phyloP scores from a whole-genome alignment of 2,888 invertebrate genomes.

The Zygothrica quintamaculata region DNA sequence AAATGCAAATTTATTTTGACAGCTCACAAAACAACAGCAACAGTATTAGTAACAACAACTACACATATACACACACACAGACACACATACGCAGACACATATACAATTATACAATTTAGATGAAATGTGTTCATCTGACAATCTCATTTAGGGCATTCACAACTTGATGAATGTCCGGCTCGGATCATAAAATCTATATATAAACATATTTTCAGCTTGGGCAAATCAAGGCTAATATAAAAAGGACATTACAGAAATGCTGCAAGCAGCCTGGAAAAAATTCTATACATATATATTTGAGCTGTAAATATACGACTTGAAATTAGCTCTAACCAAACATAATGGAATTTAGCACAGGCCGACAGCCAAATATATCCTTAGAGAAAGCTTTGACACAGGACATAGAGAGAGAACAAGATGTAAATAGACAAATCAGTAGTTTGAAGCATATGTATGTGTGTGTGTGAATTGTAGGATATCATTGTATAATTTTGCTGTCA shows the following conservation, averaged over 20 bases:
- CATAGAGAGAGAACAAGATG: too few species aligned
- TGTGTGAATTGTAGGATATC: slow-evolving; percentile 19
- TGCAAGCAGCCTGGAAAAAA: slow-evolving; percentile 25
- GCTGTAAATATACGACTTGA: too few species aligned
- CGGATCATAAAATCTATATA: slow-evolving; percentile 33
- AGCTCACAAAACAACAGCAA: slow-evolving; percentile 27
- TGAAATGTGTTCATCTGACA: slow-evolving; percentile 55
- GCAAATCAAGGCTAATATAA: slow-evolving; percentile 55
- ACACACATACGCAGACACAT: slow-evolving; percentile 6
- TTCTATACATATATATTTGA: too few species aligned
- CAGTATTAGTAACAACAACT: too few species aligned
- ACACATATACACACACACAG: slow-evolving; percentile 1
- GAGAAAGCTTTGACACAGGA: too few species aligned
- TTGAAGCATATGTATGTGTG: slow-evolving; percentile 1
- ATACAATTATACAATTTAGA: neutral
- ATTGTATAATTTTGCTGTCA: slow-evolving; percentile 47
- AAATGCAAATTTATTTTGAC: slow-evolving; percentile 66
- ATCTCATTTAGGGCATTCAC: slow-evolving; percentile 60
- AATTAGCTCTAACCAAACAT: too few species aligned
- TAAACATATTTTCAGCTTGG: slow-evolving; percentile 62
- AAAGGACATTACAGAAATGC: slow-evolving; percentile 58
- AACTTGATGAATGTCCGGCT: slow-evolving; percentile 65
- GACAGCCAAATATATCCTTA: too few species aligned
- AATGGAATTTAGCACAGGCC: too few species aligned
- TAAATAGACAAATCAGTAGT: slow-evolving; percentile 49